These are phyloP conservation scores for Campoplex capitator DNA, from an alignment of 2,888 invertebrate species.

Conservation along the genomic window DNA sequence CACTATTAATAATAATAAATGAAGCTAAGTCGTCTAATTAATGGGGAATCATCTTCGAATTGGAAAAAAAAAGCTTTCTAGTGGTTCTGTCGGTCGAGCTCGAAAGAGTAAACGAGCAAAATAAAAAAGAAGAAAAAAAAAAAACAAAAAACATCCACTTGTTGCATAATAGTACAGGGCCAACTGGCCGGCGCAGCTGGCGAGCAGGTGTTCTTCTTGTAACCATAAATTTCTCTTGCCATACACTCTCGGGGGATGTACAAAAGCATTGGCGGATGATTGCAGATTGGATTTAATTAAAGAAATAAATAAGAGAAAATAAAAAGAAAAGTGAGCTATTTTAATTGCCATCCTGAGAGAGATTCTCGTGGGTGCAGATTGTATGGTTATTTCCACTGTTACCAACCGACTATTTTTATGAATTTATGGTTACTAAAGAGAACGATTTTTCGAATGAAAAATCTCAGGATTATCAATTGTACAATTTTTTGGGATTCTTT, in stretches of 20 bases:
- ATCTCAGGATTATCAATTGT: not conserved
- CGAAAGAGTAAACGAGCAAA: constrained; percentile 17
- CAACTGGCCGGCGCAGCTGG: constrained; percentile 69
- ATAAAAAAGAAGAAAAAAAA: not conserved
- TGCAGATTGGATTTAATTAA: constrained; percentile 7
- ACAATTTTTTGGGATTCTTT: not conserved
- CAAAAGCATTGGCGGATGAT: not conserved
- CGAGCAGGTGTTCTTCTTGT: constrained; percentile 64
- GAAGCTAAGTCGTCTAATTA: not conserved
- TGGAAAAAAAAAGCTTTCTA: constrained; percentile 25
- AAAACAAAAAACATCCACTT: constrained; percentile 26
- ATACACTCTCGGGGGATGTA: not conserved
- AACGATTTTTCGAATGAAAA: not conserved
- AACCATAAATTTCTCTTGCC: constrained; percentile 31
- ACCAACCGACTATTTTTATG: no score
- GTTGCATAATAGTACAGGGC: constrained; percentile 59
- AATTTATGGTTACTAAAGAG: not conserved
- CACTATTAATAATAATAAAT: not conserved
- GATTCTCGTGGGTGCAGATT: not conserved
- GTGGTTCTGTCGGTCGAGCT: not conserved
- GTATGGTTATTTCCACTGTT: no score
- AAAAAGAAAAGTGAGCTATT: not conserved
- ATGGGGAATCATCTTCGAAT: not conserved
- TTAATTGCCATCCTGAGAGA: not conserved
- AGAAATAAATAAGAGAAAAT: not conserved